Conservation (phyloP, 2,113 vertebrate genomes). For the Origma solitaria region DNA sequence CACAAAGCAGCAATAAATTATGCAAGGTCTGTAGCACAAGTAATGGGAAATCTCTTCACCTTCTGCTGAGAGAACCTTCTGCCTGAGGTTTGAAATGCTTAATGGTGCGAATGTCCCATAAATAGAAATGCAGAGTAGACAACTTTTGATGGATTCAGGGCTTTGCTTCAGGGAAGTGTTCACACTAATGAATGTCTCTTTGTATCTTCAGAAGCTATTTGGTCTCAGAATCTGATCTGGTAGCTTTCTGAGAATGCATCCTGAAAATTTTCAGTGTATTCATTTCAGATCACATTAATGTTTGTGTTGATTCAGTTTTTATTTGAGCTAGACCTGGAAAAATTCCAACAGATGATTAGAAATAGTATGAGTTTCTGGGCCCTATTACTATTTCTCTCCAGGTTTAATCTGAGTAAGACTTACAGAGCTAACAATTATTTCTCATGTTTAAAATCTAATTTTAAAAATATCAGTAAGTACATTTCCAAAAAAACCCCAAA, state of each 20-base stretch:
- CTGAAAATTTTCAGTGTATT: not conserved
- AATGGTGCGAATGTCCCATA: not conserved
- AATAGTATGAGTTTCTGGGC: not conserved
- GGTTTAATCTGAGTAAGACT: not conserved
- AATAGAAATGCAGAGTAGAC: not conserved
- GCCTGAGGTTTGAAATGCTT: not conserved
- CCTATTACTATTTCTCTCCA: not conserved
- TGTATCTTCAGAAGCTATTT: not conserved
- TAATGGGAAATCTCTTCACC: not conserved
- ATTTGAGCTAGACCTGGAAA: not conserved
- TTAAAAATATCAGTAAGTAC: not conserved
- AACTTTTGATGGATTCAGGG: not conserved
- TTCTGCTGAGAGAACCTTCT: not conserved
- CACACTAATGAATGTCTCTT: not conserved
- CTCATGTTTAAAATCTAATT: not conserved
- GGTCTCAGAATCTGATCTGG: not conserved
- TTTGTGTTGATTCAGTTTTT: not conserved
- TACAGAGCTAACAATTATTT: not conserved
- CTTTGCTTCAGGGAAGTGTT: not conserved
- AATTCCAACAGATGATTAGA: not conserved
- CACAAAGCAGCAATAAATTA: not conserved
- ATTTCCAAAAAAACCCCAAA: not conserved
- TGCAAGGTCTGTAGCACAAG: not conserved
- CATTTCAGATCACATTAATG: not conserved
- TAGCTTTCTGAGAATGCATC: not conserved